These are phyloP conservation scores for Lithophane ornitopus DNA, from an alignment of 2,888 invertebrate species.

Conservation along the genomic window DNA sequence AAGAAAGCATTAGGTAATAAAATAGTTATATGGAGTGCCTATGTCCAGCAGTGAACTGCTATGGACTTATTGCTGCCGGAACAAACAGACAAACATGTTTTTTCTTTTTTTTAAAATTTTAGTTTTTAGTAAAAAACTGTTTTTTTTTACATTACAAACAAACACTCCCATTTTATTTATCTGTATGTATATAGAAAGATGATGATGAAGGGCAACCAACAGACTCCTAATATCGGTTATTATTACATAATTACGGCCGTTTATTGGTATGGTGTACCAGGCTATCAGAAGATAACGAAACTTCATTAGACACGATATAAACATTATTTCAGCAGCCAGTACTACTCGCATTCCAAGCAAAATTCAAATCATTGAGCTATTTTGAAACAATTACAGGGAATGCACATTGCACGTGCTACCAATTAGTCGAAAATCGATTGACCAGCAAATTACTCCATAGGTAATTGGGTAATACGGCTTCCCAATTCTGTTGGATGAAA, in stretches of 20 bases:
- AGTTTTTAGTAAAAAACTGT: no score
- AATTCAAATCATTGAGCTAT: background rate
- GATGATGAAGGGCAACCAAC: background rate
- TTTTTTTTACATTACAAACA: no score
- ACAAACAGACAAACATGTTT: no score
- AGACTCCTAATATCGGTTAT: background rate
- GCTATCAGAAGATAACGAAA: background rate
- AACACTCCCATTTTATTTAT: no score
- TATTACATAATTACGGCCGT: background rate
- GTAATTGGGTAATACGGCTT: background rate
- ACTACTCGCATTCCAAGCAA: background rate
- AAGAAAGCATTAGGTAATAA: background rate
- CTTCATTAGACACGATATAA: background rate
- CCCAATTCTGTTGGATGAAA: background rate
- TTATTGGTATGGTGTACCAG: background rate
- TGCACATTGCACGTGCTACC: slow-evolving; percentile 6
- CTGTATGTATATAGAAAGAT: no score
- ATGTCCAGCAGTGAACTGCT: background rate
- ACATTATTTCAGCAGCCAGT: background rate
- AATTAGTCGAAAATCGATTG: slow-evolving; percentile 20
- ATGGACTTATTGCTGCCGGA: no score
- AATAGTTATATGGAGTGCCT: background rate
- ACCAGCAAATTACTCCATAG: slow-evolving; percentile 6
- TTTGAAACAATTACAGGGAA: slow-evolving; percentile 4
- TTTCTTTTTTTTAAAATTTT: no score